A percentile compares a stretch with the other conserved stretches of the same genome.
phyloP scores from a whole-genome alignment of 2,113 vertebrate species.

The Eudyptes chrysolophus region DNA sequence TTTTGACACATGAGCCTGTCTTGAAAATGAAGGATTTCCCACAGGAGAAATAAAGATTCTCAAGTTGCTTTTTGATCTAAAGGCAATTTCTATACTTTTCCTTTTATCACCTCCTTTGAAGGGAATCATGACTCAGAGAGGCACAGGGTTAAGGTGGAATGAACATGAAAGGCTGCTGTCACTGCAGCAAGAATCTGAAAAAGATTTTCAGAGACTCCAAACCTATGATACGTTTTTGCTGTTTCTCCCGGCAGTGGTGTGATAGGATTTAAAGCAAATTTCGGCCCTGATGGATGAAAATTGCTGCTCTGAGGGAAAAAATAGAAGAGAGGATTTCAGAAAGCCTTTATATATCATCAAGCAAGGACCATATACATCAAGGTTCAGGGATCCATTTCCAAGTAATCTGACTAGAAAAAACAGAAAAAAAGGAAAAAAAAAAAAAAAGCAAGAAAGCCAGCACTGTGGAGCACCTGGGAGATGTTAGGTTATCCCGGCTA shows the following conservation, averaged over 20 bases:
- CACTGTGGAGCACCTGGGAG: not conserved
- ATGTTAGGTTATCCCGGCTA: not conserved
- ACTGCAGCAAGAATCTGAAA: not conserved
- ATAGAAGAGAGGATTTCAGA: not conserved
- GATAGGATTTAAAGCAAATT: not conserved
- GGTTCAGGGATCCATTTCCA: not conserved
- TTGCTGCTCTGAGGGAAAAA: not conserved
- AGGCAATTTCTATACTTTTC: slow-evolving; percentile 6
- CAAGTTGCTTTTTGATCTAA: slow-evolving; percentile 15
- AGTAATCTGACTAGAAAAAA: not conserved
- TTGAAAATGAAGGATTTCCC: slow-evolving; percentile 6
- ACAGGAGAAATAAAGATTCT: not conserved
- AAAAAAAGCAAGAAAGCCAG: not conserved
- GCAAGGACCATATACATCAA: not conserved
- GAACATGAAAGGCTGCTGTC: slow-evolving; percentile 21
- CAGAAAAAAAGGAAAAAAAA: no score
- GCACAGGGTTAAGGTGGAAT: not conserved
- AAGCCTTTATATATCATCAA: not conserved
- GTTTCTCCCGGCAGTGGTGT: not conserved
- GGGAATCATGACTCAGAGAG: slow-evolving; percentile 2
- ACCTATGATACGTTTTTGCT: not conserved
- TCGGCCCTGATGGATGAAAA: not conserved
- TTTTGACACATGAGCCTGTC: slow-evolving; percentile 11
- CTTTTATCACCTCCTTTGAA: slow-evolving; percentile 25
- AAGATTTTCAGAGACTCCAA: not conserved